Conservation (phyloP, 2,888 invertebrate genomes). For the Metallyticus violacea region DNA sequence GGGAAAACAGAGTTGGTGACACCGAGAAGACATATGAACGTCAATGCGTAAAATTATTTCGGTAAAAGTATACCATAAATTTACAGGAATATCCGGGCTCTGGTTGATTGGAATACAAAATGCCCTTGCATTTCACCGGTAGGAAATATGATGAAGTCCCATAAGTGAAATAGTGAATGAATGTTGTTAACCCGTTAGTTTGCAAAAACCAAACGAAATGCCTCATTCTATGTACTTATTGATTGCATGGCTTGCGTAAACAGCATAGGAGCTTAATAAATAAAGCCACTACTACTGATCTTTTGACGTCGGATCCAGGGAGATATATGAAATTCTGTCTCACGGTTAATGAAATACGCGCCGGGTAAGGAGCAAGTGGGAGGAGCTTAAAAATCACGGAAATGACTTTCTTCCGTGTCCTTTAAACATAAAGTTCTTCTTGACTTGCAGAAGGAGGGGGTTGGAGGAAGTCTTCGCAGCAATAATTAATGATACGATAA, state of each 20-base stretch:
- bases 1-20: too few species aligned
- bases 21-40: too few species aligned
- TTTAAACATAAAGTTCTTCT: not conserved
- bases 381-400: not conserved
- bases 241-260: not conserved
- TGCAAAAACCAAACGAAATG: too few species aligned
- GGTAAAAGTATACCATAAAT: too few species aligned
- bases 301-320: not conserved
- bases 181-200: too few species aligned
- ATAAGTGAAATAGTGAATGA: too few species aligned
- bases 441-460: not conserved
- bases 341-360: constrained; percentile 8
- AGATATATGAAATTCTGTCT: not conserved
- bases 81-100: too few species aligned
- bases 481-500: not conserved
- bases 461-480: not conserved
- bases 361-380: not conserved
- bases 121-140: too few species aligned
- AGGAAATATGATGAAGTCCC: too few species aligned
- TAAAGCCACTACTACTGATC: not conserved
- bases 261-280: not conserved
- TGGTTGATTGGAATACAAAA: too few species aligned
- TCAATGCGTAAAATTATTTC: too few species aligned
- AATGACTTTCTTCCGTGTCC: constrained; percentile 17
- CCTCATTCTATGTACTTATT: too few species aligned